Evolutionary conservation across 2,888 invertebrate genomes (phyloP).

Genomic region (Linnaemya tessellans): DNA sequence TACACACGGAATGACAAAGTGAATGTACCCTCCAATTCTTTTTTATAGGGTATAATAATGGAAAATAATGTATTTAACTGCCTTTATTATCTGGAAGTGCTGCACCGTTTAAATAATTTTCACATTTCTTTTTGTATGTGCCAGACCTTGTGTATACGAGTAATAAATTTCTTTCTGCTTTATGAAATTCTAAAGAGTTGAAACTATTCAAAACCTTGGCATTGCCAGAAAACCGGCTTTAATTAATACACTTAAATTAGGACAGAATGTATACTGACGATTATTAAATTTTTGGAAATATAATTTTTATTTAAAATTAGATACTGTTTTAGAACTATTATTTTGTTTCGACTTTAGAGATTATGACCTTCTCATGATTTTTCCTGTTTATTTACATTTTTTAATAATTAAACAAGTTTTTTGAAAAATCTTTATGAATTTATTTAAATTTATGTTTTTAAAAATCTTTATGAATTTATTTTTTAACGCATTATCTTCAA

Average conservation of each 20-base stretch:
- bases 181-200: not conserved
- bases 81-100: not conserved
- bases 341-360: not conserved
- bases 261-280: not conserved
- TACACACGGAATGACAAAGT: too few relatives aligned
- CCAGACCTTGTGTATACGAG: too few relatives aligned
- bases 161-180: not conserved
- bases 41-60: too few relatives aligned
- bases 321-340: not conserved
- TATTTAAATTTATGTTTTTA: too few relatives aligned
- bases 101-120: not conserved
- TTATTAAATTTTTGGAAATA: not conserved
- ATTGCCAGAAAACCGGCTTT: not conserved
- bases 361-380: not conserved
- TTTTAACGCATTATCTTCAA: not conserved
- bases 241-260: not conserved
- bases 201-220: not conserved
- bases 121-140: not conserved
- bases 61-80: too few relatives aligned
- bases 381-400: conserved; percentile 17
- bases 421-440: too few relatives aligned
- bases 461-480: not conserved
- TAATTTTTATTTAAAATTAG: not conserved
- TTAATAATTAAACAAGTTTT: not conserved
- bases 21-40: too few relatives aligned